Conservation (phyloP, 2,113 vertebrate genomes). For the Urocitellus parryii region DNA sequence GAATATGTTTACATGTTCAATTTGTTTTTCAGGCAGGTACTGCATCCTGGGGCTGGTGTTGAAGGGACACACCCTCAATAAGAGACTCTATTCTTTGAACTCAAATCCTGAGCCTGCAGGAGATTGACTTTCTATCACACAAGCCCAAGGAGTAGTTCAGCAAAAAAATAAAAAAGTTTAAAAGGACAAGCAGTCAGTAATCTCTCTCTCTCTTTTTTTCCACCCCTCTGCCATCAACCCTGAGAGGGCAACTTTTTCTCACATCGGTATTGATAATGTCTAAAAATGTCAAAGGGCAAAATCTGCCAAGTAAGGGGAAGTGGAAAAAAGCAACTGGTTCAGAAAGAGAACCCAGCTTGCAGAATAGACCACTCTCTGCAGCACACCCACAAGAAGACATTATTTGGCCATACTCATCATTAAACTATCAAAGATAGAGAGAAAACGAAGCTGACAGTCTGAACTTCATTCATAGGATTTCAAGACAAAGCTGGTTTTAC, state of each 20-base stretch:
- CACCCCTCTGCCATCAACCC: not conserved
- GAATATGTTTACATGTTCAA: not conserved
- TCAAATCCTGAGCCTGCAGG: not conserved
- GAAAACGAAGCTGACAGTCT: slow-evolving; percentile 39
- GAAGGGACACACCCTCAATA: not conserved
- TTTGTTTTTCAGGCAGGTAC: not conserved
- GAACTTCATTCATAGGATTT: slow-evolving; percentile 77
- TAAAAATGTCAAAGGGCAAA: not conserved
- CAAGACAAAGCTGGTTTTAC: slow-evolving; percentile 79
- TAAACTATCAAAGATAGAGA: not conserved
- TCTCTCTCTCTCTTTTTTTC: too few relatives aligned
- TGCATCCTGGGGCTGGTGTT: not conserved
- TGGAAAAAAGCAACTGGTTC: not conserved
- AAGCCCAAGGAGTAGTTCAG: not conserved
- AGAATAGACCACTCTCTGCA: not conserved
- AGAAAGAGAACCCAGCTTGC: not conserved
- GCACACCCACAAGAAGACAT: not conserved
- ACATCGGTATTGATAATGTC: not conserved
- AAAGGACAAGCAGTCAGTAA: not conserved
- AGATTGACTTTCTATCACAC: not conserved
- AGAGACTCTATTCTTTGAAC: not conserved
- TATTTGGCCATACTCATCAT: not conserved
- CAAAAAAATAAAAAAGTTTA: not conserved
- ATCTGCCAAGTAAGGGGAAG: not conserved
- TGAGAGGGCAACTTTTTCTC: not conserved